Base-by-base conservation (phyloP, 2,888 invertebrate species). In the Matsumyia berberina region DNA sequence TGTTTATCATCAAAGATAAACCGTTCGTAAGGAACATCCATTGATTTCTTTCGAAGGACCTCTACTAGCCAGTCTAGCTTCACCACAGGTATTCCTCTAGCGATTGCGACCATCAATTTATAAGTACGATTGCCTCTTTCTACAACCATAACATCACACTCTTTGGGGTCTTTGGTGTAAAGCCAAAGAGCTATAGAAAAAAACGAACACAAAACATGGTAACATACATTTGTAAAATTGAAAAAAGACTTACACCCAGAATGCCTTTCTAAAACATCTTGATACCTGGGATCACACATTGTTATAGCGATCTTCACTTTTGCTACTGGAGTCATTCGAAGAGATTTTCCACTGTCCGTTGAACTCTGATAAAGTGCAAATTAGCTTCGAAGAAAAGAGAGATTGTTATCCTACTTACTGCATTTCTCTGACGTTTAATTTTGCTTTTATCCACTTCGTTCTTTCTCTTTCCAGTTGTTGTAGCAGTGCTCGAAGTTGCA, bases 21-120 rank as follows among this genome's bases (percentile, higher is more conserved):
- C 37, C 62, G 12, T 29, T 89, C 88, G 11, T 85, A 74, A 49
- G 87, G 73, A 11, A 87, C 69, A 8, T 17, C 67, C 1, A 49
- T 44, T 7, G 86, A 57, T 60, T 33, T 77, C 46, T 55, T 64
- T 35, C 60, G 46, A 37, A 87, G 79, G 0, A 88, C 69, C 29
- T 83, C 80, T 5, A 87, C 76, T 4, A 90, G 57, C 89, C 89
- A 90, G 9, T 87, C 76, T 5, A 87, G 67, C 0, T 87, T 87
- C 2, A 94, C 94, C 39, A 95, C 93, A 0, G 94, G 94, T 88
- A 92, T 92, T 51, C 94, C 94, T 46, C 93, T 92, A 0, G 94
- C 94, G 58, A 94, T 91, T 0, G 94, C 94, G 29, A 93, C 92
- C 15, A 95, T 89, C 86, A 94, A 88, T 89, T 95, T 95, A 88